phyloP scores from a whole-genome alignment of 2,888 invertebrate genomes.

The Fragum fragum region DNA sequence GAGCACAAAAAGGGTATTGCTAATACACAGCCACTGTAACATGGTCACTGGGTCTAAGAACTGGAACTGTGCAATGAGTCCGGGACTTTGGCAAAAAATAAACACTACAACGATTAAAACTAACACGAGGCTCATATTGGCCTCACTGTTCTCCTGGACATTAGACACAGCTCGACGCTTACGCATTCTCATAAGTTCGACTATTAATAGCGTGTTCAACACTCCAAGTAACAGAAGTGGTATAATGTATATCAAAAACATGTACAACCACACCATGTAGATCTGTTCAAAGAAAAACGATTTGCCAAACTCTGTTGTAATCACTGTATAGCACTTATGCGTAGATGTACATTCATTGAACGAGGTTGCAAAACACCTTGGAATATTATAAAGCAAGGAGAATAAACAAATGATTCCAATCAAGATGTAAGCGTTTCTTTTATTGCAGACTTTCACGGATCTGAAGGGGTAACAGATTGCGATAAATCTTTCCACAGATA shows the following conservation, averaged over 20 bases:
- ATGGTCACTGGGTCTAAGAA: constrained; percentile 71
- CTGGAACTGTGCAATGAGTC: constrained; percentile 81
- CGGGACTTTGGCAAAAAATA: constrained; percentile 84
- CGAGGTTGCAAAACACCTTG: constrained; percentile 78
- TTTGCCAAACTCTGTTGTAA: constrained; percentile 74
- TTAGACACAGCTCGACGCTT: constrained; percentile 76
- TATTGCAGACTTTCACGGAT: constrained; percentile 77
- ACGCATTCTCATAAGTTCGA: constrained; percentile 82
- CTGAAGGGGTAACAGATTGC: constrained; percentile 84
- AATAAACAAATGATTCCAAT: constrained; percentile 71
- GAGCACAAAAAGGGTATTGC: constrained; percentile 81
- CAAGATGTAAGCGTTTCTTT: constrained; percentile 76
- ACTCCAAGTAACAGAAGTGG: constrained; percentile 76
- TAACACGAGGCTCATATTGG: constrained; percentile 82
- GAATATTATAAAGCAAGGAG: constrained; percentile 81
- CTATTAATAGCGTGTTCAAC: constrained; percentile 79
- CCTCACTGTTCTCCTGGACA: constrained; percentile 81
- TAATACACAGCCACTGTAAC: constrained; percentile 80
- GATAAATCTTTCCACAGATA: constrained; percentile 84
- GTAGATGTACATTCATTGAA: constrained; percentile 31
- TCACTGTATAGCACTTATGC: constrained; percentile 65
- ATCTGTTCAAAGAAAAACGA: constrained; percentile 71
- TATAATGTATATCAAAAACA: constrained; percentile 78
- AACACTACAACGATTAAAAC: constrained; percentile 85
- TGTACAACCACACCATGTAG: constrained; percentile 77